A percentile compares a stretch with the other conserved stretches of the same genome.
Evolutionary conservation across 2,888 invertebrate genomes (phyloP).

Genomic region (Caenorhabditis imperialis): DNA sequence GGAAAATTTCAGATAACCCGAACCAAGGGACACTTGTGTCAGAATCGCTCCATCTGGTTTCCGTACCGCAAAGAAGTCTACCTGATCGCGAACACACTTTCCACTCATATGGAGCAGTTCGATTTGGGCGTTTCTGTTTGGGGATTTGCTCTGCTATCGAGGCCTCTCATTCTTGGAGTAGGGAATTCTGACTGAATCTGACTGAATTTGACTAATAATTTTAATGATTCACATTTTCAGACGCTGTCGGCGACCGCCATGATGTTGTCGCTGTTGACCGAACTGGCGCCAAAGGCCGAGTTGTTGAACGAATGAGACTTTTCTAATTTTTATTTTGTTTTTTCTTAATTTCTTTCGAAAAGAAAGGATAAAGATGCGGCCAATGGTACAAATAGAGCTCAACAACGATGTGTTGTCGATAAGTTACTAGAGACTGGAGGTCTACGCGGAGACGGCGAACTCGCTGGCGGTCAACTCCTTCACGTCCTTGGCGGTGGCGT

Average conservation of each 20-base stretch:
- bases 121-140: slow-evolving; percentile 68
- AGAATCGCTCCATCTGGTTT: slow-evolving; percentile 63
- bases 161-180: slow-evolving; percentile 61
- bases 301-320: slow-evolving; percentile 27
- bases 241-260: slow-evolving; percentile 34
- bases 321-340: neutral
- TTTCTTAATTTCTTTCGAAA: neutral
- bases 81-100: slow-evolving; percentile 57
- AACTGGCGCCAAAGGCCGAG: slow-evolving; percentile 43
- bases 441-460: slow-evolving; percentile 47
- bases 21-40: slow-evolving; percentile 61
- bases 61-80: slow-evolving; percentile 65
- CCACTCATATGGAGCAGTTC: slow-evolving; percentile 66
- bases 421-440: slow-evolving; percentile 32
- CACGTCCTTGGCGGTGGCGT: slow-evolving; percentile 33
- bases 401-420: slow-evolving; percentile 27
- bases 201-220: neutral
- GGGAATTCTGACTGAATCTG: neutral
- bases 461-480: slow-evolving; percentile 40
- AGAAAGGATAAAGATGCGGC: no score
- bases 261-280: slow-evolving; percentile 35
- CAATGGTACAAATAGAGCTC: neutral
- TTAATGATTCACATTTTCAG: slow-evolving; percentile 18
- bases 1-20: slow-evolving; percentile 81
- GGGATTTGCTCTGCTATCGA: slow-evolving; percentile 66